Evolutionary conservation across 2,797 vertebrate genomes (phyloP).

Genomic region (Ctenopoma multispine): DNA sequence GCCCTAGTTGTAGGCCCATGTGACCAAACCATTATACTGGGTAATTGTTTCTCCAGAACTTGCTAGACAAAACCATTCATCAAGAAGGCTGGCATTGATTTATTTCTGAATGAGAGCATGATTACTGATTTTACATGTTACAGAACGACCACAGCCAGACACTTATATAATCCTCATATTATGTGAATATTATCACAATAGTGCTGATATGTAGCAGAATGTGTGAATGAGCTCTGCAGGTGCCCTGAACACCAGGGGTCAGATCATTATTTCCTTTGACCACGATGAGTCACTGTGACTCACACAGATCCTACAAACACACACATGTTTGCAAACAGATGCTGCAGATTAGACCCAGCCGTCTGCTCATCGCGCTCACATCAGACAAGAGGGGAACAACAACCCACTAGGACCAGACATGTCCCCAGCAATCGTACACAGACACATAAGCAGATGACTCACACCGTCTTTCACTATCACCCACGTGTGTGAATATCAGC

Average conservation of each 20-base stretch:
- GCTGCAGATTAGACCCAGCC: conserved; percentile 72
- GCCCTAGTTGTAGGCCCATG: conserved; percentile 78
- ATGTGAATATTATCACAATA: not conserved
- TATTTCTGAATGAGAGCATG: conserved; percentile 12
- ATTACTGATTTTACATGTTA: conserved; percentile 17
- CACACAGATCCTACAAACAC: conserved; percentile 54
- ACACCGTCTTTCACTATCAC: conserved; percentile 37
- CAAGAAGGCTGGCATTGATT: conserved; percentile 47
- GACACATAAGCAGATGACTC: conserved; percentile 56
- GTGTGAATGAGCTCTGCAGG: conserved; percentile 38
- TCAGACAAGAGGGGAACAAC: conserved; percentile 49
- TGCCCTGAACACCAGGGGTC: conserved; percentile 28
- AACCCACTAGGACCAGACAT: conserved; percentile 45
- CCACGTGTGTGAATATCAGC: conserved; percentile 6
- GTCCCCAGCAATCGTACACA: conserved; percentile 52
- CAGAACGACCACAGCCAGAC: not conserved
- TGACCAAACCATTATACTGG: conserved; percentile 75
- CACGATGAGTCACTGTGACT: conserved; percentile 63
- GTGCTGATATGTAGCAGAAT: conserved; percentile 5
- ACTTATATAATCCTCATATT: not conserved
- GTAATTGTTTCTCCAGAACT: conserved; percentile 71
- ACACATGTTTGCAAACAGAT: conserved; percentile 67
- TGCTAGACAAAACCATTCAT: conserved; percentile 49
- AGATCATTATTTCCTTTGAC: conserved; percentile 27
- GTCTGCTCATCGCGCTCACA: conserved; percentile 56